Percentiles rank a stretch among this genome's conserved stretches.
These are phyloP conservation scores for Panurus biarmicus DNA, from an alignment of 2,113 vertebrate genomes.

Conservation along the genomic window DNA sequence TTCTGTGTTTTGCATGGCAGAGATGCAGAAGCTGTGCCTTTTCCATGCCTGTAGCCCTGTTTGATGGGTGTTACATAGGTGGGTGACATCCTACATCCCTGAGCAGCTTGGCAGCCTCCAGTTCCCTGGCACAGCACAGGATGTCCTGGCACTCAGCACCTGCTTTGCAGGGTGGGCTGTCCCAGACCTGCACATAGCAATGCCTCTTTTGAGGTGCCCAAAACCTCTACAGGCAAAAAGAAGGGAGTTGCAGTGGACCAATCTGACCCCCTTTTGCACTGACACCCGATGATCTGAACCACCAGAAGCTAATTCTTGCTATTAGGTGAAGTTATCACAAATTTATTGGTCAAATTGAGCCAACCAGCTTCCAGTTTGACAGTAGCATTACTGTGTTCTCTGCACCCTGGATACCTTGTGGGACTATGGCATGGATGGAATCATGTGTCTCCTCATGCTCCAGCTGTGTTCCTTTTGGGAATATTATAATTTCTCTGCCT, in stretches of 20 bases:
- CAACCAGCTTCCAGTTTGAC: neutral
- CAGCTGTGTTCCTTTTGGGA: neutral
- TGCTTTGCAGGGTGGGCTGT: neutral
- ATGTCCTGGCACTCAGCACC: accelerated
- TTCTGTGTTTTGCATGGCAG: neutral
- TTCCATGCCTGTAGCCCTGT: accelerated
- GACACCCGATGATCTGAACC: accelerated
- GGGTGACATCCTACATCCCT: neutral
- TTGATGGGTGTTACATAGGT: accelerated
- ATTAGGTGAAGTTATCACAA: neutral
- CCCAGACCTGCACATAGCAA: neutral
- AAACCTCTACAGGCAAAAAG: neutral
- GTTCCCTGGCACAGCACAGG: neutral
- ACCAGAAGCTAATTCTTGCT: neutral
- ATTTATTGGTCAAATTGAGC: neutral
- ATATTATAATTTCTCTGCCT: neutral
- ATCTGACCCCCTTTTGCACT: neutral
- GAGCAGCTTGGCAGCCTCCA: neutral
- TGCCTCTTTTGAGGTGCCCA: neutral
- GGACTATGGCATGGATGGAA: neutral
- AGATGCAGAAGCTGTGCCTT: neutral
- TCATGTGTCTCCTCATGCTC: neutral
- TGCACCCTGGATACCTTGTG: neutral
- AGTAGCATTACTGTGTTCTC: neutral
- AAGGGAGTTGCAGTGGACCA: neutral